A percentile compares a stretch with the other conserved stretches of the same genome.
Evolutionary conservation across 1,140 invertebrate genomes (phyloP).

Genomic region (Cherax destructor): DNA sequence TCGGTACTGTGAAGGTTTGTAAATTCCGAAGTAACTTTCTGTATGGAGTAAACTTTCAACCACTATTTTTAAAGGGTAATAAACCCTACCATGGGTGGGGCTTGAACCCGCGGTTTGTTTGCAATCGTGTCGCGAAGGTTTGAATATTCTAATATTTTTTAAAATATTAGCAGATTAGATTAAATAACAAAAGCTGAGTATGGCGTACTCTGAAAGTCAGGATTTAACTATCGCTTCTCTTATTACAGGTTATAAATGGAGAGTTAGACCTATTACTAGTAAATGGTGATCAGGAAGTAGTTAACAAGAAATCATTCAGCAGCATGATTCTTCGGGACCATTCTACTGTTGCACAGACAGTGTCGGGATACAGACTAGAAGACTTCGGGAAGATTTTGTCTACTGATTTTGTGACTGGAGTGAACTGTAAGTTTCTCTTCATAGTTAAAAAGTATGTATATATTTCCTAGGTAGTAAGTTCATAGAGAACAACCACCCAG

Average conservation of each 20-base stretch:
- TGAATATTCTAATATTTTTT: neutral
- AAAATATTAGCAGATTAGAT: neutral
- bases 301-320: neutral
- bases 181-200: neutral
- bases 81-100: no score
- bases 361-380: neutral
- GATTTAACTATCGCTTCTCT: no score
- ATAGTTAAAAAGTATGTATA: neutral
- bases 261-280: neutral
- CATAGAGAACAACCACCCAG: no score
- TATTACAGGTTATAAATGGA: constrained; percentile 6
- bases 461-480: no score
- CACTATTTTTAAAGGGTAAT: no score
- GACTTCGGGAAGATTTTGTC: neutral
- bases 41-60: no score
- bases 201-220: no score
- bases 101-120: no score
- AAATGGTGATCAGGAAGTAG: constrained; percentile 13
- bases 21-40: no score
- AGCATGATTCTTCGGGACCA: neutral
- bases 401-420: neutral
- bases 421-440: neutral
- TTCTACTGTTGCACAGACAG: neutral
- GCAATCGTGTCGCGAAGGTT: neutral
- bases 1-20: constrained; percentile 29